Percentiles rank a stretch among this genome's conserved stretches.
These are phyloP conservation scores for Lepidochitona cinerea DNA, from an alignment of 2,888 invertebrate genomes.

Conservation along the genomic window DNA sequence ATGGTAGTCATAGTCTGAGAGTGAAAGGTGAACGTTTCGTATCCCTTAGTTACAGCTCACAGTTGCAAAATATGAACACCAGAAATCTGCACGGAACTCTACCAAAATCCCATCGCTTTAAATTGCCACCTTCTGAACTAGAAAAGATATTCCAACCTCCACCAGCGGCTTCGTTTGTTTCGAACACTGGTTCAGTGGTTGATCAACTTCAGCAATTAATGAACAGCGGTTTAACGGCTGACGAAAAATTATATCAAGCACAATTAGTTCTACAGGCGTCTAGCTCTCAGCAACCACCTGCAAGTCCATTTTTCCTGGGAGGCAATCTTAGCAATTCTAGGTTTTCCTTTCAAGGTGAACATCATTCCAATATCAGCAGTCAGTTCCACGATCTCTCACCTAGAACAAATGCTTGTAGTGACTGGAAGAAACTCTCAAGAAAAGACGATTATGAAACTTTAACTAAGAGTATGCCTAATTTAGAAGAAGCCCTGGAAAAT, in stretches of 20 bases:
- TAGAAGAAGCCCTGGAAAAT: background rate
- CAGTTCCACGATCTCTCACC: background rate
- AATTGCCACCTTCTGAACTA: constrained; percentile 6
- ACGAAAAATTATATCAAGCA: constrained; percentile 2
- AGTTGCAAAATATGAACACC: no score
- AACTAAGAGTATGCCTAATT: background rate
- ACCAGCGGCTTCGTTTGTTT: background rate
- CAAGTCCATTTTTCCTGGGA: background rate
- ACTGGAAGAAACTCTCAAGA: background rate
- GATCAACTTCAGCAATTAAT: constrained; percentile 5
- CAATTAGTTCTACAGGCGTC: background rate
- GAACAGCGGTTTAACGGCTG: constrained; percentile 1
- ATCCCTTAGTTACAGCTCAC: background rate
- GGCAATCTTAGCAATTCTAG: background rate
- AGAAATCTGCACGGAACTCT: background rate
- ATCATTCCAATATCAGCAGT: background rate
- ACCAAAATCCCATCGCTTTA: background rate
- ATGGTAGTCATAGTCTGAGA: background rate
- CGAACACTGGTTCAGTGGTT: background rate
- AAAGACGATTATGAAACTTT: background rate
- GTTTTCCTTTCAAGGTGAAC: background rate
- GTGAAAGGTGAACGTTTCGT: background rate
- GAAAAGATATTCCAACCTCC: background rate
- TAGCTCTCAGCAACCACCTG: background rate
- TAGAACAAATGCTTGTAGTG: background rate